Base-by-base conservation (phyloP, 2,113 vertebrate species). In the Chunga burmeisteri region DNA sequence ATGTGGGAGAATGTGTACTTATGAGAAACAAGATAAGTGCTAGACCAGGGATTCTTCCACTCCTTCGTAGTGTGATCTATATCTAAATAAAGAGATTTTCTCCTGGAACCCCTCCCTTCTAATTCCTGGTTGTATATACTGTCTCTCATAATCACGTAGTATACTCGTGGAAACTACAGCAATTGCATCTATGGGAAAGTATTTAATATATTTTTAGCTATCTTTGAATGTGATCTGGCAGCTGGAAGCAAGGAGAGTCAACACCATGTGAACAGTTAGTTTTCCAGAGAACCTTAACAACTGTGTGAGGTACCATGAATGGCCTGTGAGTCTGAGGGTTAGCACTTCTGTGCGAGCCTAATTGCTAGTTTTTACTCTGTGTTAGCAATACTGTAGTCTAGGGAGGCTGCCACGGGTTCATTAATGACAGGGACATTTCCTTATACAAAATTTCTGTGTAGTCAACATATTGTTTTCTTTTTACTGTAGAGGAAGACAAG, bases 191-290 rank as follows among this genome's bases (percentile, higher is more conserved):
- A 95, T 95, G 96, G 96, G 97, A 96, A 97, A 97, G 86, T 97
- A 97, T 97, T 96, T 97, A 89, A 90, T 97, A 15, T 97, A 97
- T 97, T 97, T 96, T 97, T 97, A 97, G 95, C 95, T 93, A 56
- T 94, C 94, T 96, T 93, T 97, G 83, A 96, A 95, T 96, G 91
- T 85, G 89, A 94, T 94, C 91, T 93, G 93, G 95, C 96, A 97
- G 93, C 94, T 97, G 95, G 91, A 95, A 90, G 79, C 30, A 49
- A 50, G 84, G 81, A 88, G 83, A 88, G 95, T 85, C 93, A 95
- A 81, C 86, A 73, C 73, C 73, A 89, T 80, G 83, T 80, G 95
- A 93, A 87, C 81, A 82, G 66, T 86, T 68, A 95, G 73, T 62
- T 94, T 94, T 89, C 77, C 84, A 79, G 77, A 89, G 94, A 77